These are phyloP conservation scores for Enteromius trimaculatus DNA, from an alignment of 2,797 vertebrate species.

Conservation along the genomic window DNA sequence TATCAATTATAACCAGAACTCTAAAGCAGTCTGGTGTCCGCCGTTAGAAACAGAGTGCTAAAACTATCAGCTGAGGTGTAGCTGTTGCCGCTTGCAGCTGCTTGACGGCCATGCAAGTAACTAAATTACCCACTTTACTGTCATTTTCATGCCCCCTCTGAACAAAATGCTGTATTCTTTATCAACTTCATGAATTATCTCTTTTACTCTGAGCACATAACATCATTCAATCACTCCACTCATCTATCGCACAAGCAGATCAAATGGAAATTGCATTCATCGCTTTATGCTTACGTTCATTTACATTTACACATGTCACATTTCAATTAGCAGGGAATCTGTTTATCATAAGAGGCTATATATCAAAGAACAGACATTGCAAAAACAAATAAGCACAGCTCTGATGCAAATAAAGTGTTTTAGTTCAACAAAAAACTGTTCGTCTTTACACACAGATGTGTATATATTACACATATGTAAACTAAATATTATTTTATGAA, in stretches of 20 bases:
- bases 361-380: neutral
- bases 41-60: conserved; percentile 36
- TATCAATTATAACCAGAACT: conserved; percentile 34
- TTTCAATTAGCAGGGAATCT: conserved; percentile 40
- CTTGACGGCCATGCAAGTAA: conserved; percentile 47
- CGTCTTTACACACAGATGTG: neutral
- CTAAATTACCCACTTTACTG: conserved; percentile 57
- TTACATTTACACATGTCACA: conserved; percentile 22
- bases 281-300: conserved; percentile 33
- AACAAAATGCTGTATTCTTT: conserved; percentile 44
- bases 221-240: conserved; percentile 32
- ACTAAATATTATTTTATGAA: neutral
- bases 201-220: conserved; percentile 22
- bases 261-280: conserved; percentile 33
- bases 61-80: conserved; percentile 49
- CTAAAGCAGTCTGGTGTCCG: conserved; percentile 10
- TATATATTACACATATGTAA: neutral
- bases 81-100: conserved; percentile 41
- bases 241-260: conserved; percentile 43
- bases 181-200: conserved; percentile 48
- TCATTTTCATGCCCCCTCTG: conserved; percentile 41
- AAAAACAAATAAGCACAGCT: neutral
- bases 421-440: neutral
- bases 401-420: conserved; percentile 5
- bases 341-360: conserved; percentile 18